phyloP scores from a whole-genome alignment of 1,140 invertebrate genomes.

The Chlorops oryzae region DNA sequence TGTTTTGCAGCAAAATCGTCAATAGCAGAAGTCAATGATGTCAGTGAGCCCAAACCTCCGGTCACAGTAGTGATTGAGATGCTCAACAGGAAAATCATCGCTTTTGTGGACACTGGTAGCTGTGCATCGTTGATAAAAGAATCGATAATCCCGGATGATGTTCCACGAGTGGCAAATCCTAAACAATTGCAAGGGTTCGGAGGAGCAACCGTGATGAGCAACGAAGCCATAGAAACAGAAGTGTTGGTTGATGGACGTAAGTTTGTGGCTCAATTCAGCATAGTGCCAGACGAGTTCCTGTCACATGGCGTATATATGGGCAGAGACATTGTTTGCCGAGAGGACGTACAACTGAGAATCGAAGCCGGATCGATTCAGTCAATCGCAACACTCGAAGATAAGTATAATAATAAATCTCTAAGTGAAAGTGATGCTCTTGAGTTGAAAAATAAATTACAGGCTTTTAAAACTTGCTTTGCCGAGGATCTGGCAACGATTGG shows the following conservation, averaged over 20 bases:
- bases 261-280: not conserved
- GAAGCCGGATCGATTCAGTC: not conserved
- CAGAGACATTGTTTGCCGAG: not conserved
- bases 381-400: not conserved
- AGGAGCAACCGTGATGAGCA: not conserved
- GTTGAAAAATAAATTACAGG: not conserved
- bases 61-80: too few relatives aligned
- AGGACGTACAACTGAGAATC: not conserved
- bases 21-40: too few relatives aligned
- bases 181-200: too few relatives aligned
- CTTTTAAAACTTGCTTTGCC: slow-evolving; percentile 3
- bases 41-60: too few relatives aligned
- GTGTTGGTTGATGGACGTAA: not conserved
- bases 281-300: not conserved
- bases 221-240: not conserved
- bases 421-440: not conserved
- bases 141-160: not conserved
- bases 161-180: too few relatives aligned
- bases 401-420: not conserved
- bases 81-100: too few relatives aligned
- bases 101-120: not conserved
- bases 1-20: too few relatives aligned
- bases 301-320: not conserved
- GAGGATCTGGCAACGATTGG: slow-evolving; percentile 1
- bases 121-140: not conserved